A percentile compares a stretch with the other conserved stretches of the same genome.
phyloP scores from a whole-genome alignment of 2,113 vertebrate species.

The Tiliqua scincoides region DNA sequence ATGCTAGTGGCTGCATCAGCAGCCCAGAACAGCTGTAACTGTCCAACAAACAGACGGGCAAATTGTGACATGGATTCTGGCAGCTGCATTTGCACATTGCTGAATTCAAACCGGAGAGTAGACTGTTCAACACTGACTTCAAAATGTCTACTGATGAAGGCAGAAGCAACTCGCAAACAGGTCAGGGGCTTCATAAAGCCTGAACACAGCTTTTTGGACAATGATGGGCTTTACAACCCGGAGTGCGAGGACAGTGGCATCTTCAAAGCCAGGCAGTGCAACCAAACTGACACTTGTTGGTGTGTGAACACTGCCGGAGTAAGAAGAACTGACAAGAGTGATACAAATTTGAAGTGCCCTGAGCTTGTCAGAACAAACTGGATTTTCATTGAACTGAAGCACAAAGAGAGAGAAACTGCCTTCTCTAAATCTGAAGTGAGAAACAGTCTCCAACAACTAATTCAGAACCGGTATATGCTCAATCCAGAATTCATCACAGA shows the following conservation, averaged over 20 bases:
- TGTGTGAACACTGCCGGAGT: constrained; percentile 89
- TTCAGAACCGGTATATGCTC: constrained; percentile 75
- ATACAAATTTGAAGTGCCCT: constrained; percentile 72
- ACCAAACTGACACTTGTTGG: constrained; percentile 83
- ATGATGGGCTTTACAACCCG: constrained; percentile 85
- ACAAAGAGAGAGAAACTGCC: constrained; percentile 45
- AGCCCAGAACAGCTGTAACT: constrained; percentile 46
- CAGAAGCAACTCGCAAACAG: constrained; percentile 69
- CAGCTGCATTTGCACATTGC: constrained; percentile 56
- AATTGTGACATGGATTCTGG: constrained; percentile 4
- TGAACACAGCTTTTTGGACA: constrained; percentile 76
- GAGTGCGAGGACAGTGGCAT: constrained; percentile 74
- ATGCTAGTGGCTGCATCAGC: constrained; percentile 26
- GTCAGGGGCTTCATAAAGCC: constrained; percentile 58
- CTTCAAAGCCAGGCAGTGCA: constrained; percentile 88
- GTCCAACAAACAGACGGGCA: constrained; percentile 62
- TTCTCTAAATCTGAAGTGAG: constrained; percentile 35
- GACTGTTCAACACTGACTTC: constrained; percentile 74
- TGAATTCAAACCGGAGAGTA: constrained; percentile 18
- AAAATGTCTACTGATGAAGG: constrained; percentile 87
- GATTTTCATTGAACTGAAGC: constrained; percentile 69
- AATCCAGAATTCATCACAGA: constrained; percentile 37
- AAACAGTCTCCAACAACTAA: constrained; percentile 32
- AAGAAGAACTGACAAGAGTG: constrained; percentile 82
- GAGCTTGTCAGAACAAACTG: constrained; percentile 81